A percentile compares a stretch with the other conserved stretches of the same genome.
These are phyloP conservation scores for Tragelaphus buxtoni DNA, from an alignment of 2,113 vertebrate genomes.

Conservation along the genomic window DNA sequence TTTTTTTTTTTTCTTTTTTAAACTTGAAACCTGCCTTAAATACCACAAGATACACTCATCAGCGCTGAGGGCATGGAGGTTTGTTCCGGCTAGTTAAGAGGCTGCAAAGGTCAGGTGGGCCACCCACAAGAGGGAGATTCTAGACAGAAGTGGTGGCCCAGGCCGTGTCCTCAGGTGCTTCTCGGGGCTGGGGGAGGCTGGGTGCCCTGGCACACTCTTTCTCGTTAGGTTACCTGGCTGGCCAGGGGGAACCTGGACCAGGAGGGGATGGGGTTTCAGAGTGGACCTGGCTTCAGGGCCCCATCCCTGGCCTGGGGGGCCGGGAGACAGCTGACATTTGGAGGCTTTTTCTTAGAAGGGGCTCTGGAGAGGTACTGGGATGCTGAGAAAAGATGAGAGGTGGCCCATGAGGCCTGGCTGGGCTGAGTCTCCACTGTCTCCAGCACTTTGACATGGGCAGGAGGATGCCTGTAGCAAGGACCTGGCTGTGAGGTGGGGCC, in stretches of 20 bases:
- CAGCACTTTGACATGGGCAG: not conserved
- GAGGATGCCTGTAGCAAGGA: accelerated
- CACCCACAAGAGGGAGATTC: not conserved
- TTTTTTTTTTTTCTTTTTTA: too few species aligned
- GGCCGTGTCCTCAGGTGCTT: not conserved
- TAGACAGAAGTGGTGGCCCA: not conserved
- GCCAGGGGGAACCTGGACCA: not conserved
- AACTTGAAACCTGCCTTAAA: conserved; percentile 47
- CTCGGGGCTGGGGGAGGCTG: not conserved
- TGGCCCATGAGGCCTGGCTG: not conserved
- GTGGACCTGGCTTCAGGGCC: not conserved
- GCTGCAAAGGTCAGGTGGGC: conserved; percentile 61
- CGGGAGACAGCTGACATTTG: not conserved
- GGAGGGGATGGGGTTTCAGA: not conserved
- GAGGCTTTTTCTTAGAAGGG: not conserved
- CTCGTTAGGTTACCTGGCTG: not conserved
- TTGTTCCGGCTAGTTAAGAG: not conserved
- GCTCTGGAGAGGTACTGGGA: not conserved
- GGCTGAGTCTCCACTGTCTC: not conserved
- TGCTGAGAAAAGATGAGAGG: not conserved
- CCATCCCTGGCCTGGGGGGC: not conserved
- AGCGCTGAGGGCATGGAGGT: not conserved
- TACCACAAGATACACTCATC: not conserved
- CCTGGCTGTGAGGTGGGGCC: not conserved
- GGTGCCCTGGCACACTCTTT: not conserved